phyloP scores from a whole-genome alignment of 1,140 invertebrate genomes.

The Drosophila nebulosa region DNA sequence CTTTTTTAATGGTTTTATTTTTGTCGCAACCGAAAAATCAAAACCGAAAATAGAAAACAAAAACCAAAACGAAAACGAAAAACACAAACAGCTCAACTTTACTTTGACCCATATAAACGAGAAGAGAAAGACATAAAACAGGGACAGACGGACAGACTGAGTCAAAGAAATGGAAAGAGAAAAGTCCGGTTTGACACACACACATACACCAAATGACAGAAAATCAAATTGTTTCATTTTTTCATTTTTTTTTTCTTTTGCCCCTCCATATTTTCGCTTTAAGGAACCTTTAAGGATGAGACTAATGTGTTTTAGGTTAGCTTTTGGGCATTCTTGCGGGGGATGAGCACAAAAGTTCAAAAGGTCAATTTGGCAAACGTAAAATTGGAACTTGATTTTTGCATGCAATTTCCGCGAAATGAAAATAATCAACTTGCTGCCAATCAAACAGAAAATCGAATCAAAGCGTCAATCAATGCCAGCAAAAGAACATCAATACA shows the following conservation, averaged over 20 bases:
- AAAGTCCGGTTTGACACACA: constrained; percentile 16
- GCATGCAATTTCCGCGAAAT: constrained; percentile 1
- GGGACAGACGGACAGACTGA: background rate
- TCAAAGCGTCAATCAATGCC: background rate
- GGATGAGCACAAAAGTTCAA: background rate
- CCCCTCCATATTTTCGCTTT: background rate
- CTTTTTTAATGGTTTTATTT: constrained; percentile 67
- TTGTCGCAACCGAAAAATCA: constrained; percentile 30
- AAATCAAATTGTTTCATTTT: constrained; percentile 24
- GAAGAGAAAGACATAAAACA: constrained; percentile 4
- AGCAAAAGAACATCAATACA: background rate
- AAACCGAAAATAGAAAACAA: constrained; percentile 6
- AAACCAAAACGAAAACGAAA: background rate
- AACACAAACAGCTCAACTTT: constrained; percentile 1
- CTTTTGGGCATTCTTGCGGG: constrained; percentile 18
- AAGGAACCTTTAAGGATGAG: constrained; percentile 12
- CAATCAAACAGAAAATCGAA: background rate
- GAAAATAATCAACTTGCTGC: background rate
- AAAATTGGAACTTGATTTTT: background rate
- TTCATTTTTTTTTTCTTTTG: background rate
- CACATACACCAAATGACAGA: background rate
- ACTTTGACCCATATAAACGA: constrained; percentile 58
- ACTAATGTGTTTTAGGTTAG: constrained; percentile 48
- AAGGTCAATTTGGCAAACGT: background rate
- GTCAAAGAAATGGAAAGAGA: background rate